Evolutionary conservation across 2,113 vertebrate species (phyloP), one percentile per base, ranked within the genome.

Genomic region (Puffinus mauretanicus): DNA sequence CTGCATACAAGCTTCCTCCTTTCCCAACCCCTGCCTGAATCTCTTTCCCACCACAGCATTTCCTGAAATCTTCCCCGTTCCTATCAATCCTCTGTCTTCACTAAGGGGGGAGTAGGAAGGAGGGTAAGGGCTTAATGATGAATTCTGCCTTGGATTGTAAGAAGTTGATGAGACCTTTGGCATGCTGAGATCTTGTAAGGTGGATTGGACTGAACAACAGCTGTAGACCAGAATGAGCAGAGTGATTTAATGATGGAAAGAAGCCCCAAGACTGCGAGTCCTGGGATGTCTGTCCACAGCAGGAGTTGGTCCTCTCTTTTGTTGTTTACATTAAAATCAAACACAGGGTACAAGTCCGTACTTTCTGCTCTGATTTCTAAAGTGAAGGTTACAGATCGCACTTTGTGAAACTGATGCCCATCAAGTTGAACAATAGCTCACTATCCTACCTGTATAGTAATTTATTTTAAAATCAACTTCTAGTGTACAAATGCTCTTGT

Each of bases 361-460:
- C 76, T 94, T 94, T 58, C 60, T 82, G 93, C 91, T 95, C 93
- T 95, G 89, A 94, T 95, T 94, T 90, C 84, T 82, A 29, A 94
- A 95, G 91, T 51, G 88, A 76, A 91, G 80, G 75, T 95, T 95
- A 71, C 72, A 91, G 73, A 79, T 96, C 20, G 13, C 93, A 93
- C 36, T 25, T 94, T 79, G 73, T 94, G 85, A 86, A 86, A 52
- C 62, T 10, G 10, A 75, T 67, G 79, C 83, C 92, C 94, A 86
- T 91, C 88, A 54, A 78, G 75, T 78, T 95, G 86, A 96, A 91
- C 87, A 82, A 30, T 73, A 96, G 60, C 87, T 97, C 87, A 79
- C 86, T 96, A 52, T 85, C 82, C 54, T 96, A 79, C 86, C 93
- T 97, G 95, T 97, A 96, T 95, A 97, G 96, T 97, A 97, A 97